These are phyloP conservation scores for Meteorus cinctellus DNA, from an alignment of 2,888 invertebrate species.

Conservation along the genomic window DNA sequence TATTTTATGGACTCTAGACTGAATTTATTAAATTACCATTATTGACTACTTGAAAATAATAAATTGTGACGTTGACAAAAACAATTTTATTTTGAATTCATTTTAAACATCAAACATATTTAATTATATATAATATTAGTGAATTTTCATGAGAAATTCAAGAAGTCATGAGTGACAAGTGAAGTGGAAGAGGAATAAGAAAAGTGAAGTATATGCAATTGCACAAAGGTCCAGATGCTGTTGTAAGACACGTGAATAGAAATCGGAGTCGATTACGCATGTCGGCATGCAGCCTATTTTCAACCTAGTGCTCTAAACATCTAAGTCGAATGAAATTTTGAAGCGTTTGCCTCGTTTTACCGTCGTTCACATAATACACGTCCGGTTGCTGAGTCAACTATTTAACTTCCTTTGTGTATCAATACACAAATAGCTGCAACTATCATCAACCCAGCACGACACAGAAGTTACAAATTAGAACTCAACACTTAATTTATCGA, in stretches of 20 bases:
- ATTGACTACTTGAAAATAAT: no score
- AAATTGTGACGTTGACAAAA: no score
- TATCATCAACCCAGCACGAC: not conserved
- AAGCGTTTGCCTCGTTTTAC: conserved; percentile 7
- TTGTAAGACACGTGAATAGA: conserved; percentile 25
- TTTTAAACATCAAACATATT: no score
- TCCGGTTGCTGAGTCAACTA: conserved; percentile 8
- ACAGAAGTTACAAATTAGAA: no score
- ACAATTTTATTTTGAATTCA: no score
- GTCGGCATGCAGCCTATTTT: conserved; percentile 30
- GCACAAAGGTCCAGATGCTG: conserved; percentile 16
- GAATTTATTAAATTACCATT: no score
- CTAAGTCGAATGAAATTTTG: not conserved
- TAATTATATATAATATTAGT: no score
- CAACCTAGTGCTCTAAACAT: conserved; percentile 23
- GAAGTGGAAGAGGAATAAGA: not conserved
- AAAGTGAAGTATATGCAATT: not conserved
- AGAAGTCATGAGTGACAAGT: no score
- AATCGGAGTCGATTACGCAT: conserved; percentile 28
- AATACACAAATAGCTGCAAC: not conserved
- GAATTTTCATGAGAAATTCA: no score
- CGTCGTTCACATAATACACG: conserved; percentile 28
- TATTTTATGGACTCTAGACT: no score
- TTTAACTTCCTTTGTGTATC: conserved; percentile 11
- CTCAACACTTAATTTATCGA: no score